Evolutionary conservation across 2,888 invertebrate species (phyloP).

Genomic region (Diarsia dahlii): DNA sequence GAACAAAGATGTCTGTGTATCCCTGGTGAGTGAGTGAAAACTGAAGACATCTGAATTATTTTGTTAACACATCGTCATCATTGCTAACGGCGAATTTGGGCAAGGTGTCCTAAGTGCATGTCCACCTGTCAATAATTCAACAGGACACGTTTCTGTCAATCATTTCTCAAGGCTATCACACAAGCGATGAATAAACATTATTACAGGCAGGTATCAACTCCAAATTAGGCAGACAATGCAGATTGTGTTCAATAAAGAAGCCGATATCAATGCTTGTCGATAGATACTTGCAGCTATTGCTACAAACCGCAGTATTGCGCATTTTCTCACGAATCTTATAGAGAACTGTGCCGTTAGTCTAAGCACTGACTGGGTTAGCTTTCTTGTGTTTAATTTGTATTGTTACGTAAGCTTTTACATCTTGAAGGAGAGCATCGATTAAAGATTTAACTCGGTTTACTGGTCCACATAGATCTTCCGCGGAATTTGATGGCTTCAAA

Average conservation of each 20-base stretch:
- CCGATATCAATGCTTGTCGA: conserved; percentile 35
- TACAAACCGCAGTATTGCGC: conserved; percentile 62
- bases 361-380: conserved; percentile 28
- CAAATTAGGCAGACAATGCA: conserved; percentile 64
- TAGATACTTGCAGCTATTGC: conserved; percentile 40
- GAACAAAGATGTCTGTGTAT: no score
- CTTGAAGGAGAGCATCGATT: not conserved
- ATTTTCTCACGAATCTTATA: conserved; percentile 69
- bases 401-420: conserved; percentile 21
- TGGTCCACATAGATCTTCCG: not conserved
- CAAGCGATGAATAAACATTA: conserved; percentile 19
- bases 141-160: conserved; percentile 27
- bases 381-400: conserved; percentile 17
- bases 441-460: not conserved
- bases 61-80: no score
- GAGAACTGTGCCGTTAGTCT: conserved; percentile 43
- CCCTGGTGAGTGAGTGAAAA: not conserved
- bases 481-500: not conserved
- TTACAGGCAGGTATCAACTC: not conserved
- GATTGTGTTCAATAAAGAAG: conserved; percentile 58
- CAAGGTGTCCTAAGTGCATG: not conserved
- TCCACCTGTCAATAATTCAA: conserved; percentile 2
- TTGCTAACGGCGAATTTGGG: not conserved
- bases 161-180: conserved; percentile 30
- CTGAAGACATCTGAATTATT: not conserved